phyloP scores from a whole-genome alignment of 1,140 invertebrate genomes.

The Ostrea denselamellosa region DNA sequence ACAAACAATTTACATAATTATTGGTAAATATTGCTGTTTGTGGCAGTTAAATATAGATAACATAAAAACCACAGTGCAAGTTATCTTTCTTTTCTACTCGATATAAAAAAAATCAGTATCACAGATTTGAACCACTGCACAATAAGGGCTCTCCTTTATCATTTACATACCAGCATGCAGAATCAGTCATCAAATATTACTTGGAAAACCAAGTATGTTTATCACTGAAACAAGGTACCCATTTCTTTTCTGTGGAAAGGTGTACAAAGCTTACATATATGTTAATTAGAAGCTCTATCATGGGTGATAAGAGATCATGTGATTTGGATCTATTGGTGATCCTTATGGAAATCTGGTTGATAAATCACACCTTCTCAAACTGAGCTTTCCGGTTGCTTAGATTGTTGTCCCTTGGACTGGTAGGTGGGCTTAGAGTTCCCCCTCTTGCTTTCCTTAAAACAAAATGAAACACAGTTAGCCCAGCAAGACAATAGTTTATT shows the following conservation, averaged over 20 bases:
- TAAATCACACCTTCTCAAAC: not conserved
- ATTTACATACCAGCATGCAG: not conserved
- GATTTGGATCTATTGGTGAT: slow-evolving; percentile 4
- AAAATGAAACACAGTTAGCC: not conserved
- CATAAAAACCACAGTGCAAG: not conserved
- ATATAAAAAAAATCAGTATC: not conserved
- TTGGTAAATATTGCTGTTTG: not conserved
- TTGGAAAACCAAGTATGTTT: not conserved
- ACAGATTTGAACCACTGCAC: not conserved
- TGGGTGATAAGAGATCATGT: not conserved
- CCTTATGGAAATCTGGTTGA: not conserved
- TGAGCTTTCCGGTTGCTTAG: slow-evolving; percentile 9
- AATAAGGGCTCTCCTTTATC: not conserved
- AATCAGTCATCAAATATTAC: not conserved
- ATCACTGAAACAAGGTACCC: not conserved
- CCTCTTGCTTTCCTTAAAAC: slow-evolving; percentile 2
- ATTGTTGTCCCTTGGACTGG: slow-evolving; percentile 21
- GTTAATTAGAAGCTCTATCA: not conserved
- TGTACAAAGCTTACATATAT: not conserved
- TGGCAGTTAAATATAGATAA: not conserved
- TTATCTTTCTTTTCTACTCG: not conserved
- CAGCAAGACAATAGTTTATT: not conserved
- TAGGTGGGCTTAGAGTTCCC: slow-evolving; percentile 13
- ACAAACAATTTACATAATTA: not conserved
- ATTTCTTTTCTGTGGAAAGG: not conserved